These are phyloP conservation scores for Progne subis DNA, from an alignment of 2,113 vertebrate genomes.

Conservation along the genomic window DNA sequence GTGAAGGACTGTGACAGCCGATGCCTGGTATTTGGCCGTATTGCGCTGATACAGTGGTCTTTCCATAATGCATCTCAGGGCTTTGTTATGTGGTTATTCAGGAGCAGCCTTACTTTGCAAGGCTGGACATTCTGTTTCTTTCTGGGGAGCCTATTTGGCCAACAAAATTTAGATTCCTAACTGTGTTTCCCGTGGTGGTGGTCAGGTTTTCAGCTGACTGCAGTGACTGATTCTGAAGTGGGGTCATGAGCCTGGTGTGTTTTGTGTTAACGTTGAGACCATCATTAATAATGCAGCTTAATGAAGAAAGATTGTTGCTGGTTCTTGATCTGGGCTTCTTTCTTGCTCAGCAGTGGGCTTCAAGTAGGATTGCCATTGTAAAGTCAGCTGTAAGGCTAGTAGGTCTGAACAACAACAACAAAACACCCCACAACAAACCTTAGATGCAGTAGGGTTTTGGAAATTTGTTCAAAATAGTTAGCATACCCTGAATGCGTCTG, in stretches of 20 bases:
- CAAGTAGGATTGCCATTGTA: neutral
- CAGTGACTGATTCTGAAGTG: neutral
- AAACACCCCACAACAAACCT: neutral
- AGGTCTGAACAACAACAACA: neutral
- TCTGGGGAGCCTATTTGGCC: neutral
- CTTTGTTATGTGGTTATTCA: neutral
- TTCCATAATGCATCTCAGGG: neutral
- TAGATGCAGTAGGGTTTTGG: neutral
- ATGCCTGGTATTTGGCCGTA: neutral
- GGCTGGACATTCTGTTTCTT: neutral
- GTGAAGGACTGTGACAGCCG: neutral
- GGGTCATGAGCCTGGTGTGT: neutral
- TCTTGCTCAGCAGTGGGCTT: neutral
- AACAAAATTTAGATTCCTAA: neutral
- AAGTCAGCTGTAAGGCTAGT: neutral
- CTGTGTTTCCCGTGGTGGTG: neutral
- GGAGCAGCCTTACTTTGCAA: neutral
- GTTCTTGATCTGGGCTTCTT: neutral
- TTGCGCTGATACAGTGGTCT: neutral
- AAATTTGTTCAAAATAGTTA: neutral
- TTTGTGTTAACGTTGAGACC: rapidly evolving
- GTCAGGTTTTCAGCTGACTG: neutral
- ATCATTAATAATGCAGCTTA: rapidly evolving
- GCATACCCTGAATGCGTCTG: neutral
- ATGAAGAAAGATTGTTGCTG: neutral